Base-by-base conservation (phyloP, 2,113 vertebrate genomes). In the Rhinolophus sinicus region DNA sequence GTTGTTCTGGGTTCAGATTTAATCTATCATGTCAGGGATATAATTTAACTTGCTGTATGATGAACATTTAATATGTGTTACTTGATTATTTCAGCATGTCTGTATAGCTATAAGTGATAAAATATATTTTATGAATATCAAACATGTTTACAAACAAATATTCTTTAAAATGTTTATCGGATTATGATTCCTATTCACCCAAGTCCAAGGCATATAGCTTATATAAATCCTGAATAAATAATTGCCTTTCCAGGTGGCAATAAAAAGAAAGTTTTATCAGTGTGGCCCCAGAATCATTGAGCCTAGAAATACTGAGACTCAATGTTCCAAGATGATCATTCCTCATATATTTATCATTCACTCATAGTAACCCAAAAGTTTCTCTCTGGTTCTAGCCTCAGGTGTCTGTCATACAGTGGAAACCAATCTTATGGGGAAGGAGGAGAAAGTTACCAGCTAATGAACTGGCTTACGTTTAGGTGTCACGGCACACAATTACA, bases 401-500 rank as follows among this genome's bases (percentile, higher is more conserved):
- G 5, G 7, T 50, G 47, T 50, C 47, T 35, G 8, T 54, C 35
- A 6, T 15, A 22, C 26, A 56, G 50, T 60, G n/a, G 75, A 81
- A 18, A 84, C 5, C 62, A 26, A 0, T 33, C 54, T 72, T 62
- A n/a, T 35, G 14, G 44, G 6, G 4, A 4, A 4, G 7, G 60
- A 26, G 54, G 38, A 38, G 13, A 30, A 89, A 70, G 60, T 4
- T 30, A 0, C 26, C 26, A 72, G 22, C 6, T 8, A 24, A 18
- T 24, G n/a, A 70, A n/a, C 6, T 33, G 19, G 44, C 38, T 52
- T 65, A 91, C 12, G 4, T 47, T 10, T 19, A 7, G 58, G 65
- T 2, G 30, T 81, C 30, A 0, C 9, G 7, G 14, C 6, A 18
- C 24, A 28, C 62, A 67, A 14, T 70, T 8, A 4, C 3, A 16